phyloP scores from a whole-genome alignment of 2,888 invertebrate species.

The Polia nebulosa region DNA sequence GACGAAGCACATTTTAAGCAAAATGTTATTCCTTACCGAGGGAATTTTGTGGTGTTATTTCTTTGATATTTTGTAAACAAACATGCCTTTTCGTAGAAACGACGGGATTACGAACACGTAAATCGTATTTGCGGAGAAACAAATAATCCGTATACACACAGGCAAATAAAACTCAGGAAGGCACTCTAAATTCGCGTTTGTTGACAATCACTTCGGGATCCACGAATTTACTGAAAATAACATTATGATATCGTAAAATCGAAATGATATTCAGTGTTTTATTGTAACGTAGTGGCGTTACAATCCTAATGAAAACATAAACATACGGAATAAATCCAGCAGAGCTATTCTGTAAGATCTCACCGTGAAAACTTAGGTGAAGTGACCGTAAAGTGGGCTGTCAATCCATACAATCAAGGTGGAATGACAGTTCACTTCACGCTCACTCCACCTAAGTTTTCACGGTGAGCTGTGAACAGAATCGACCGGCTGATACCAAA shows the following conservation, averaged over 20 bases:
- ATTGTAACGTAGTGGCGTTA: too few relatives aligned
- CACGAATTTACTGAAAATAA: not conserved
- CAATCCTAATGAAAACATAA: too few relatives aligned
- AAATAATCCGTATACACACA: slow-evolving; percentile 19
- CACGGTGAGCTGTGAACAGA: too few relatives aligned
- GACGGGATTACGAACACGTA: slow-evolving; percentile 12
- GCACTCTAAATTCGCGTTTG: slow-evolving; percentile 6
- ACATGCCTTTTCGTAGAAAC: slow-evolving; percentile 32
- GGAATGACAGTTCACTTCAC: too few relatives aligned
- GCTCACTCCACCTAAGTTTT: too few relatives aligned
- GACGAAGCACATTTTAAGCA: not conserved
- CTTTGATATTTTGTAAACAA: slow-evolving; percentile 26
- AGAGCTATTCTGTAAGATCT: too few relatives aligned
- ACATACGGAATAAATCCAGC: too few relatives aligned
- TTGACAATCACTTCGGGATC: slow-evolving; percentile 12
- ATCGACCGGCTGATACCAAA: too few relatives aligned
- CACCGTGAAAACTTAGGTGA: too few relatives aligned
- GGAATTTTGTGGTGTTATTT: not conserved
- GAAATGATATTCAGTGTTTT: too few relatives aligned
- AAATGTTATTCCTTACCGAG: not conserved
- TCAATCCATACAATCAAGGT: too few relatives aligned
- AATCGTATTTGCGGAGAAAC: slow-evolving; percentile 23
- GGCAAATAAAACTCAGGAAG: slow-evolving; percentile 20
- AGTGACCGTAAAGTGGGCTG: too few relatives aligned
- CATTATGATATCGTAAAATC: not conserved